Base-by-base conservation (phyloP, 92 coral and sea anemone genomes). In the Porites evermanni region DNA sequence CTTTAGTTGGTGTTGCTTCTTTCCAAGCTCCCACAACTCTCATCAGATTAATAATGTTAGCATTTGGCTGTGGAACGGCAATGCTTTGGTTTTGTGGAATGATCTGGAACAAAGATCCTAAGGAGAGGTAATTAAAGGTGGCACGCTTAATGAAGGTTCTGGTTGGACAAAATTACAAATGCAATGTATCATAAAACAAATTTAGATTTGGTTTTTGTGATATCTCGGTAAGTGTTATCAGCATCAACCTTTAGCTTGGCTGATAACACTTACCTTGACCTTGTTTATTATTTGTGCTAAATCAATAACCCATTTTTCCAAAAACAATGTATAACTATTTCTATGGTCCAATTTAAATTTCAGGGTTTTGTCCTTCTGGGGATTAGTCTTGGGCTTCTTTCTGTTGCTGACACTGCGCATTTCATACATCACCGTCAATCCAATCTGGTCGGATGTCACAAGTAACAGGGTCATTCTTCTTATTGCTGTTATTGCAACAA, bases 51-150 rank as follows among this genome's bases (percentile, higher is more conserved):
- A 53, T 95, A 17, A 86, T 96, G 87, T 82, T 96, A 14, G 91
- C 98, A 56, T 91, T 86, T 91, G 99, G 99, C 3, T 94, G 99
- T 86, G 99, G 99, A 8, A 87, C 92, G 3, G 99, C 96, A 29
- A 96, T 96, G 99, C 88, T 96, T 54, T 96, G 99, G 99, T 95
- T 96, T 77, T 96, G 99, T 85, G 99, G 99, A 44, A 85, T 95
- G 70, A 80, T 94, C 52, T 96, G 99, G 99, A 91, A 92, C 67
- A 92, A 89, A 74, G 92, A 91, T 72, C 91, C 94, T 18, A 95
- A 88, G 81, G 99, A 96, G 86, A 93, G 99, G 99, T 96, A 83
- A 29, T 54, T 29, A 38, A 4, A 38, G 47, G 47, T 38, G 3
- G 47, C 47, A 38, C 47, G 5, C 47, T 38, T 38, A 38, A 38